Evolutionary conservation across 2,888 invertebrate genomes (phyloP).

Genomic region (Erebia palarica): DNA sequence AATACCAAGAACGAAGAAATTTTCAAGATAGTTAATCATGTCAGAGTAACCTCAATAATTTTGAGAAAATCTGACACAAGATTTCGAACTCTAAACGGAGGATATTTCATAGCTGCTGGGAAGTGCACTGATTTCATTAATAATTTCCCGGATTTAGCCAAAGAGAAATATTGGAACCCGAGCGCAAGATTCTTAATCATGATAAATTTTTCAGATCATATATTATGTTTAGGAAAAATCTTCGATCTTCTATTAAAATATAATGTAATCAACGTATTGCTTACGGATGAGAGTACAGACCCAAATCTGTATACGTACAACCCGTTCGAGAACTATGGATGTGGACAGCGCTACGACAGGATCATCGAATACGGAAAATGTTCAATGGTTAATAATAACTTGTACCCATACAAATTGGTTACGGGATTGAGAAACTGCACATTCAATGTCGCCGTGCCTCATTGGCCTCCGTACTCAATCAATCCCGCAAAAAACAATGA

Average conservation of each 20-base stretch:
- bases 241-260: conserved; percentile 51
- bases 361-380: conserved; percentile 56
- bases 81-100: conserved; percentile 32
- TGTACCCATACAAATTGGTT: conserved; percentile 51
- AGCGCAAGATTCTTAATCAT: conserved; percentile 51
- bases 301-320: conserved; percentile 58
- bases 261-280: conserved; percentile 50
- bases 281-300: conserved; percentile 49
- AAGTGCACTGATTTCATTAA: conserved; percentile 41
- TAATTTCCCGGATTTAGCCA: conserved; percentile 41
- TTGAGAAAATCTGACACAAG: conserved; percentile 13
- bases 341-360: conserved; percentile 57
- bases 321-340: conserved; percentile 59
- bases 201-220: conserved; percentile 41
- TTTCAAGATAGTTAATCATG: conserved; percentile 32
- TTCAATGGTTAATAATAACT: conserved; percentile 33
- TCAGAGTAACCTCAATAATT: conserved; percentile 10
- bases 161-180: conserved; percentile 55
- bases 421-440: conserved; percentile 57
- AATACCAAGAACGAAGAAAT: conserved; percentile 31
- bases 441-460: conserved; percentile 49
- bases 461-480: conserved; percentile 58
- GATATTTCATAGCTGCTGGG: conserved; percentile 48
- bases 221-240: conserved; percentile 43
- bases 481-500: conserved; percentile 38